Evolutionary conservation across 1,140 invertebrate species (phyloP).

Genomic region (Platorchestia sp.): DNA sequence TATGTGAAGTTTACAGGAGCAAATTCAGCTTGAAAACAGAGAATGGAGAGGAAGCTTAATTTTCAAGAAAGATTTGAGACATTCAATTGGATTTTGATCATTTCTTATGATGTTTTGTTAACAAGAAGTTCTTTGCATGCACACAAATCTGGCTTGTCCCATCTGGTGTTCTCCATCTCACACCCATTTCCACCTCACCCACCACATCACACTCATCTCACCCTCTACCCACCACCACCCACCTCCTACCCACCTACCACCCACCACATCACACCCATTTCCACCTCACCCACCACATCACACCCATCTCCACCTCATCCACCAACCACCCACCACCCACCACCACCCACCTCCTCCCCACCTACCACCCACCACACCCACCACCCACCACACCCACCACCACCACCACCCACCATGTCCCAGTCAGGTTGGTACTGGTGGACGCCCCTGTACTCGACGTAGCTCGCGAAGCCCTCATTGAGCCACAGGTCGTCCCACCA

Average conservation of each 20-base stretch:
- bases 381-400: not conserved
- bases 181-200: not conserved
- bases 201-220: no score
- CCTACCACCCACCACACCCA: not conserved
- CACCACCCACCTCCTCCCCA: not conserved
- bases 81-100: no score
- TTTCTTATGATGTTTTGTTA: no score
- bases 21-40: no score
- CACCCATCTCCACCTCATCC: not conserved
- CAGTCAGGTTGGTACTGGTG: slow-evolving; percentile 82
- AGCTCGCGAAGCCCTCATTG: slow-evolving; percentile 85
- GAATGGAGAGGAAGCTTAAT: no score
- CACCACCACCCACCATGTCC: slow-evolving; percentile 84
- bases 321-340: no score
- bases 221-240: not conserved
- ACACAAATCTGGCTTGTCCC: no score
- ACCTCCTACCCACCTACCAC: not conserved
- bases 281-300: no score
- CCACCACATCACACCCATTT: not conserved
- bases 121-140: no score
- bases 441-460: slow-evolving; percentile 85
- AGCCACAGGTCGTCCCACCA: slow-evolving; percentile 92
- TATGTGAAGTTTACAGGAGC: no score
- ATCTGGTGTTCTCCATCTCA: no score
- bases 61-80: no score